Evolutionary conservation across 2,113 vertebrate genomes (phyloP), one percentile per base, ranked within the genome.

Genomic region (Corythoichthys haematopterus): DNA sequence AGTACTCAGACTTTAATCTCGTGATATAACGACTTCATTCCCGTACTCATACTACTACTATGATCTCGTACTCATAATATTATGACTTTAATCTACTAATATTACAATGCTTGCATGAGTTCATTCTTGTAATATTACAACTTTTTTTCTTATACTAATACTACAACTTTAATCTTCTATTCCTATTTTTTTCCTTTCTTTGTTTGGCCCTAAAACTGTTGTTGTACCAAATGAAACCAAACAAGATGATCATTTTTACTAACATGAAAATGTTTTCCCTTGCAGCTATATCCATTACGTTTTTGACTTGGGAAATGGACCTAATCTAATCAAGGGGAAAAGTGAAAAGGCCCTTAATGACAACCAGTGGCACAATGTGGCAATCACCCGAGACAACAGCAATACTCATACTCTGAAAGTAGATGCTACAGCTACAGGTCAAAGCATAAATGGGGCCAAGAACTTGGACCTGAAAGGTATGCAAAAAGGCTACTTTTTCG

Each of bases 391-490:
- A 68, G 97, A 99, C 84, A 98, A 96, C 90, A 98, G 94, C 79
- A 99, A 99, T 80, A 95, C 96, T 2, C 96, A 99, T 81, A 98
- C 94, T 6, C 88, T 99, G 37, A 99, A 99, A 79, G 96, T 98
- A 52, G 97, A 99, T 4, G 93, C 94, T 0, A 95, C 91, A 65
- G 84, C 94, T 63, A 96, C 96, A 35, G 97, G 94, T 74, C 97
- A 99, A 81, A 95, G 95, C 73, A 97, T 98, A 88, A 99, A 99
- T 3, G 97, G 97, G 70, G 97, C 97, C 83, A 98, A 97, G 89
- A 99, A 99, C 81, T 94, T 99, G 74, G 97, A 99, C 86, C 91
- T 99, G 68, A 99, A 99, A 95, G 97, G 97, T 99, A 92, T 78
- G 1, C 13, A 57, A 28, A 50, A 1, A 16, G 8, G 2, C 37